Conservation (phyloP, 2,797 vertebrate species). For the Masticophis lateralis region DNA sequence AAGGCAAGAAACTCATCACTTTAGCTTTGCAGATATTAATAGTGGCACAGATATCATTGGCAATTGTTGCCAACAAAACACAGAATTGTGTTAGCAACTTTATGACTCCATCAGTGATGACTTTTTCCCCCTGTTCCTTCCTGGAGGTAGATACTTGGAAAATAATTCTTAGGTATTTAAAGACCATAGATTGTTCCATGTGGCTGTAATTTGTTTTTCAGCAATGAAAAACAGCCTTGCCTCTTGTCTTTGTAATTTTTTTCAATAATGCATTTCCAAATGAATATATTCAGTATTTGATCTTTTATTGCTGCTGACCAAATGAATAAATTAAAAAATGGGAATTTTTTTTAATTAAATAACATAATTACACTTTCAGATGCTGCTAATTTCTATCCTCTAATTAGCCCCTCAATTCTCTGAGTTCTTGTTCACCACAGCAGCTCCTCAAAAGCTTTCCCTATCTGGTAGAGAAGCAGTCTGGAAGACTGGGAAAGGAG, state of each 20-base stretch:
- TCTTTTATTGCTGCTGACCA: not conserved
- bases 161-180: not conserved
- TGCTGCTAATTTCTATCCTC: not conserved
- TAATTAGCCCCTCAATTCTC: not conserved
- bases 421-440: not conserved
- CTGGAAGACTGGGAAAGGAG: not conserved
- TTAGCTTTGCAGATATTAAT: not conserved
- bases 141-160: not conserved
- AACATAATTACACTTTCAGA: not conserved
- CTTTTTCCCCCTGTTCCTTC: not conserved
- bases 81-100: not conserved
- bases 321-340: not conserved
- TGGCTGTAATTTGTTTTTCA: not conserved
- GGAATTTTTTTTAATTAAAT: not conserved
- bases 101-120: not conserved
- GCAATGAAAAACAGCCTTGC: not conserved
- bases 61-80: not conserved
- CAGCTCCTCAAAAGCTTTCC: not conserved
- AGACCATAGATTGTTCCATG: not conserved
- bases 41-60: not conserved
- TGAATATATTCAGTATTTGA: not conserved
- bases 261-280: not conserved
- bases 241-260: not conserved
- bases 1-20: not conserved
- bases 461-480: not conserved